Percentiles rank a stretch among this genome's conserved stretches.
Conservation (phyloP, 2,797 vertebrate species). For the Darevskia mixta region DNA sequence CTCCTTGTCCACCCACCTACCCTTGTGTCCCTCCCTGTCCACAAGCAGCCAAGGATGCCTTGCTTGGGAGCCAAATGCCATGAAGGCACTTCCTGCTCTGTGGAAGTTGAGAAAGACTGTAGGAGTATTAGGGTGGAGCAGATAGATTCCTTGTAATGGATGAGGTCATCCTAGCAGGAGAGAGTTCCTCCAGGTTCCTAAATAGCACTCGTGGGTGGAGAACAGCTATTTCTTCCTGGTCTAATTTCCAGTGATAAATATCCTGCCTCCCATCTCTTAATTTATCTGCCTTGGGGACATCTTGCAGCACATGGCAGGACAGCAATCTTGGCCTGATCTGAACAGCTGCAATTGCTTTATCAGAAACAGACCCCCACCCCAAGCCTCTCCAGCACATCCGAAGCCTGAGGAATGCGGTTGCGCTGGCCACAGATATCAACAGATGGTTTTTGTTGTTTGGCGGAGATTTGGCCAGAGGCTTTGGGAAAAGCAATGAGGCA, state of each 20-base stretch:
- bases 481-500: constrained; percentile 11
- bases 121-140: constrained; percentile 31
- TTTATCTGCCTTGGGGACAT: background rate
- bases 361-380: background rate
- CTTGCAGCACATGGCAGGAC: background rate
- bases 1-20: background rate
- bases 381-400: background rate
- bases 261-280: background rate
- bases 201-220: constrained; percentile 20
- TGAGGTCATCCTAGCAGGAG: constrained; percentile 32
- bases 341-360: constrained; percentile 21
- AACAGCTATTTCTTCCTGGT: constrained; percentile 21
- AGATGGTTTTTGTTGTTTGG: constrained; percentile 33
- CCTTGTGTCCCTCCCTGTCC: background rate
- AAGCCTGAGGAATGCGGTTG: constrained; percentile 2
- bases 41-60: constrained; percentile 28
- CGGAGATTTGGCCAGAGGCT: constrained; percentile 25
- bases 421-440: constrained; percentile 15
- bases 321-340: background rate
- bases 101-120: constrained; percentile 8
- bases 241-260: constrained; percentile 15
- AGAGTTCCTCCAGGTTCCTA: constrained; percentile 14
- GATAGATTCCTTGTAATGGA: background rate
- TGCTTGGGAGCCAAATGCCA: constrained; percentile 22
- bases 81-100: constrained; percentile 35